phyloP scores from a whole-genome alignment of 1,140 invertebrate genomes.

The Chironomus tepperi region DNA sequence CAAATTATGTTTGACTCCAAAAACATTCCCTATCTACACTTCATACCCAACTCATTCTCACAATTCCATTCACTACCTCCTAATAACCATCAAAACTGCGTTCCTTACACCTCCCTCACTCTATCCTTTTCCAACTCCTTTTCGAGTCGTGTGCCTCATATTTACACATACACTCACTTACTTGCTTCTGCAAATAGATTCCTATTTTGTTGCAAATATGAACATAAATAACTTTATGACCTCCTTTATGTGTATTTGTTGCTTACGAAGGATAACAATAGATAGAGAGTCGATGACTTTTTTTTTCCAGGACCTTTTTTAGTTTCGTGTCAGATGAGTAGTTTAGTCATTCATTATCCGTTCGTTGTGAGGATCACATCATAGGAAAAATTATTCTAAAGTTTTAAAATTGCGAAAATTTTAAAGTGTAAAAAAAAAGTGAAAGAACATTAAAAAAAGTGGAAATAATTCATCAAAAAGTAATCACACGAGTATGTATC shows the following conservation, averaged over 20 bases:
- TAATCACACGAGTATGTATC: no score
- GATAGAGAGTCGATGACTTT: not conserved
- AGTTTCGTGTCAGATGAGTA: slow-evolving; percentile 6
- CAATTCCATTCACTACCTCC: no score
- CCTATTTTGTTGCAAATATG: not conserved
- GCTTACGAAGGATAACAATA: not conserved
- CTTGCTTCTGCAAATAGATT: not conserved
- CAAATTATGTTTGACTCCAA: no score
- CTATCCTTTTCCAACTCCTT: not conserved
- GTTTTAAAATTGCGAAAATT: not conserved
- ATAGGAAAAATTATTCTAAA: not conserved
- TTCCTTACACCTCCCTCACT: no score
- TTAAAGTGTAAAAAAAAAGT: not conserved
- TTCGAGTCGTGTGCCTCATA: not conserved
- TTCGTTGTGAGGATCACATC: slow-evolving; percentile 6
- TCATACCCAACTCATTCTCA: no score
- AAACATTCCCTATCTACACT: no score
- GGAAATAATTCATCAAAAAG: no score
- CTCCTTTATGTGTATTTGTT: not conserved
- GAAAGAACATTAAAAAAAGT: not conserved
- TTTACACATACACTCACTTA: not conserved
- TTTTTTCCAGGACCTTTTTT: not conserved
- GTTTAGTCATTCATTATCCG: slow-evolving; percentile 1
- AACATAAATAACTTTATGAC: slow-evolving; percentile 14
- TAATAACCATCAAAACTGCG: no score